Percentiles rank a stretch among this genome's conserved stretches.
Conservation (phyloP, 2,888 invertebrate species). For the Lithophane leautieri region DNA sequence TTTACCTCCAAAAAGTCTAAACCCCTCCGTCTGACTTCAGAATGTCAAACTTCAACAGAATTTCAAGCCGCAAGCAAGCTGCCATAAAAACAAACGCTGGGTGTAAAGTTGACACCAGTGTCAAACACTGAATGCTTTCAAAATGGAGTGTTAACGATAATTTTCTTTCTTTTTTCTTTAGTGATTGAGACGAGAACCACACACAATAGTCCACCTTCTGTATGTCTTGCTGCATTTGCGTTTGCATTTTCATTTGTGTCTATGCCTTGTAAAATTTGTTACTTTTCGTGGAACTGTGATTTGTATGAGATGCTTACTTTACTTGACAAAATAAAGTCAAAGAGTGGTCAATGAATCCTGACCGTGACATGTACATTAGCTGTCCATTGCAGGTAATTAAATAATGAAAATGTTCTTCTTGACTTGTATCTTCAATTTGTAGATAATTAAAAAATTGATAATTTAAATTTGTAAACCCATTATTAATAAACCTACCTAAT, state of each 20-base stretch:
- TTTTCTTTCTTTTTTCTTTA: background rate
- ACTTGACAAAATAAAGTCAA: too few relatives aligned
- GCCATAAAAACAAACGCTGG: slow-evolving; percentile 31
- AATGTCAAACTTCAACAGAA: slow-evolving; percentile 13
- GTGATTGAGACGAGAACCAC: too few relatives aligned
- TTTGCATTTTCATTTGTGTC: background rate
- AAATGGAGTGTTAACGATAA: slow-evolving; percentile 7
- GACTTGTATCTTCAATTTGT: too few relatives aligned
- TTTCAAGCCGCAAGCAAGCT: slow-evolving; percentile 30
- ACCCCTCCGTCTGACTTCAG: slow-evolving; percentile 2
- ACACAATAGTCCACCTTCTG: background rate
- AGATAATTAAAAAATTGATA: too few relatives aligned
- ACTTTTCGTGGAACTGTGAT: background rate
- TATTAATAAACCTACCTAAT: too few relatives aligned
- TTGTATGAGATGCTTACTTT: too few relatives aligned
- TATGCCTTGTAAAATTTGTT: background rate
- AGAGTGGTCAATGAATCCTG: too few relatives aligned
- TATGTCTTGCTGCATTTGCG: background rate
- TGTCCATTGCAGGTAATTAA: background rate
- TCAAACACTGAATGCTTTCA: slow-evolving; percentile 1
- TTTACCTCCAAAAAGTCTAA: background rate
- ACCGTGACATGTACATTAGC: background rate
- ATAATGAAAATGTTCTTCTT: background rate
- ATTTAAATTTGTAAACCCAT: too few relatives aligned
- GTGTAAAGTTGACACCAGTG: slow-evolving; percentile 35